These are phyloP conservation scores for Mactra quadrangularis DNA, from an alignment of 1,140 invertebrate genomes.

Conservation along the genomic window DNA sequence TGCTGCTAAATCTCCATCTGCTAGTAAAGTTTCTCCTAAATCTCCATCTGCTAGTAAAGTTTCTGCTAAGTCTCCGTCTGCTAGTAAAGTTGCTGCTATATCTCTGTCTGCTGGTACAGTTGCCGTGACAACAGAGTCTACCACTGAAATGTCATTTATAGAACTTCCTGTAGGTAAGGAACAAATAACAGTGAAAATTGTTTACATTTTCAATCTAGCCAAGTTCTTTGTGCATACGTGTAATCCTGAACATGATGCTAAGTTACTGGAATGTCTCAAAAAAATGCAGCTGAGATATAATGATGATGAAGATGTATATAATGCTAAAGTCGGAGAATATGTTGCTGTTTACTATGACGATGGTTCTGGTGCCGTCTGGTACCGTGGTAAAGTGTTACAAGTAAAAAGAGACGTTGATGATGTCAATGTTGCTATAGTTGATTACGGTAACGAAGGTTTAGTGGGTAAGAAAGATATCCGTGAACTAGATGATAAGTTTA, in stretches of 20 bases:
- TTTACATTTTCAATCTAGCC: slow-evolving; percentile 23
- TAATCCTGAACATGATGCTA: slow-evolving; percentile 10
- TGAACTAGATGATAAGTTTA: slow-evolving; percentile 10
- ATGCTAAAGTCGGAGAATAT: slow-evolving; percentile 24
- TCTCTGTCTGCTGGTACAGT: background rate
- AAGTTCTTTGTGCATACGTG: slow-evolving; percentile 29
- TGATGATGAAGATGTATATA: background rate
- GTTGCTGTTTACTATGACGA: slow-evolving; percentile 29
- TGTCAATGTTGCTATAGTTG: slow-evolving; percentile 12
- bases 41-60: background rate
- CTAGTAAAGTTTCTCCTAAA: background rate
- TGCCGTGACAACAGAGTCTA: background rate
- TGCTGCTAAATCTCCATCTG: background rate
- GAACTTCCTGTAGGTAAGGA: background rate
- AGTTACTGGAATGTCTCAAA: slow-evolving; percentile 5
- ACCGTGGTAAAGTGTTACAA: slow-evolving; percentile 32
- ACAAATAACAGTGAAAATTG: background rate
- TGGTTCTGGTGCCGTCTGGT: slow-evolving; percentile 29
- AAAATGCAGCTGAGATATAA: slow-evolving; percentile 4
- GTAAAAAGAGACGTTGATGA: background rate
- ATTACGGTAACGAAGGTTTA: slow-evolving; percentile 45
- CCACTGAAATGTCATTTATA: background rate
- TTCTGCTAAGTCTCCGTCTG: background rate
- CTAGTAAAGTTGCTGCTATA: background rate
- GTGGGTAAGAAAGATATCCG: slow-evolving; percentile 34